Conservation (phyloP, 2,797 vertebrate genomes). For the Enteromius trimaculatus region DNA sequence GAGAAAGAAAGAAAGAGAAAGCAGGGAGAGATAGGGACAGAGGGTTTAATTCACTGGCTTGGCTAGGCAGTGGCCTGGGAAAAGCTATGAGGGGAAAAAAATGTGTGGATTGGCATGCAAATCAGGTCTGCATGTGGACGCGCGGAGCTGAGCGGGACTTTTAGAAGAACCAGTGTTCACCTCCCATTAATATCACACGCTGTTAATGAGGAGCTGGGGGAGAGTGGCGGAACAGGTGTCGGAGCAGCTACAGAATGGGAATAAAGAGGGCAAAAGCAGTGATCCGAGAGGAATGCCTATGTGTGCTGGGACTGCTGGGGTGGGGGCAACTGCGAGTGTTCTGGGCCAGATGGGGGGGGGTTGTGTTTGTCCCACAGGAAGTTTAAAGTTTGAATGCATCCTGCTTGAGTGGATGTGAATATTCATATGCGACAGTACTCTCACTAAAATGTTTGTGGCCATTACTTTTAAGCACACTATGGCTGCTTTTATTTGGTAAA, state of each 20-base stretch:
- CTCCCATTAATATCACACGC: slow-evolving; percentile 84
- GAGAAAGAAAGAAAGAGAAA: slow-evolving; percentile 41
- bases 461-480: background rate
- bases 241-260: slow-evolving; percentile 76
- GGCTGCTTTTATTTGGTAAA: background rate
- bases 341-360: background rate
- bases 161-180: slow-evolving; percentile 77
- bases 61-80: slow-evolving; percentile 62
- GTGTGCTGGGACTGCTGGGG: slow-evolving; percentile 50
- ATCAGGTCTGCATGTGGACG: slow-evolving; percentile 73
- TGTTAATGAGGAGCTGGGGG: slow-evolving; percentile 78
- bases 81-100: slow-evolving; percentile 53
- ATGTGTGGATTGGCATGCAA: slow-evolving; percentile 74
- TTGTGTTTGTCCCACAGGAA: slow-evolving; percentile 16
- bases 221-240: slow-evolving; percentile 76
- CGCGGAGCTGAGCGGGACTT: slow-evolving; percentile 64
- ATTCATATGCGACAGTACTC: slow-evolving; percentile 10
- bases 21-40: slow-evolving; percentile 63
- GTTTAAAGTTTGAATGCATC: slow-evolving; percentile 29
- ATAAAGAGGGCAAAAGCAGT: slow-evolving; percentile 81
- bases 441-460: background rate
- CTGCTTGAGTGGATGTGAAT: background rate
- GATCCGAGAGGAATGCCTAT: slow-evolving; percentile 80
- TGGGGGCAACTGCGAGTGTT: slow-evolving; percentile 26
- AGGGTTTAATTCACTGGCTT: slow-evolving; percentile 72